A percentile compares a stretch with the other conserved stretches of the same genome.
These are phyloP conservation scores for Protonibea diacanthus DNA, from an alignment of 2,797 vertebrate species.

Conservation along the genomic window DNA sequence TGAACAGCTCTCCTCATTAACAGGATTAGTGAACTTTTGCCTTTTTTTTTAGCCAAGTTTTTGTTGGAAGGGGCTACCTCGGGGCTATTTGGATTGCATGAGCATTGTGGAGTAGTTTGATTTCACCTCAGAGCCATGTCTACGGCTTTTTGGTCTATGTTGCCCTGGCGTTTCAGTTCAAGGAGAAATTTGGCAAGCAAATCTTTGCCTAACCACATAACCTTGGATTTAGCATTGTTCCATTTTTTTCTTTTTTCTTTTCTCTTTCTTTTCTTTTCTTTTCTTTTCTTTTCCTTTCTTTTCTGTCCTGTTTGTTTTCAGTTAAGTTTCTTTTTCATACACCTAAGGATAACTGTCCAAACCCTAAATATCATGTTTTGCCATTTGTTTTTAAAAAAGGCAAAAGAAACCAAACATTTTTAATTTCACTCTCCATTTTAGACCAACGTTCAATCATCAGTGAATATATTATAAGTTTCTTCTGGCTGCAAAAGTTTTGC, in stretches of 20 bases:
- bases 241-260: not conserved
- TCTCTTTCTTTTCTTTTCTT: not conserved
- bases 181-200: slow-evolving; percentile 63
- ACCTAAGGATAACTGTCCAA: not conserved
- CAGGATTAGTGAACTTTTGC: slow-evolving; percentile 63
- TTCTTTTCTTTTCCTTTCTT: not conserved
- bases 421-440: slow-evolving; percentile 8
- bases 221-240: not conserved
- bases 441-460: not conserved
- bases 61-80: slow-evolving; percentile 45
- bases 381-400: not conserved
- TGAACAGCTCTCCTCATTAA: slow-evolving; percentile 51
- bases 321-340: slow-evolving; percentile 11
- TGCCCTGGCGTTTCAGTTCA: slow-evolving; percentile 58
- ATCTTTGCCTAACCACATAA: slow-evolving; percentile 40
- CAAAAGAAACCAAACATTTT: not conserved
- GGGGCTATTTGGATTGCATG: slow-evolving; percentile 56
- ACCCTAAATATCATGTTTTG: slow-evolving; percentile 14
- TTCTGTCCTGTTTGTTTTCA: not conserved
- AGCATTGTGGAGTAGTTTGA: slow-evolving; percentile 52
- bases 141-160: slow-evolving; percentile 64
- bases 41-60: slow-evolving; percentile 53
- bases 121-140: slow-evolving; percentile 62
- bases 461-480: slow-evolving; percentile 17
- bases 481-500: slow-evolving; percentile 25